Percentiles rank a stretch among this genome's conserved stretches.
phyloP scores from a whole-genome alignment of 2,797 vertebrate genomes.

The Siniperca undulata region DNA sequence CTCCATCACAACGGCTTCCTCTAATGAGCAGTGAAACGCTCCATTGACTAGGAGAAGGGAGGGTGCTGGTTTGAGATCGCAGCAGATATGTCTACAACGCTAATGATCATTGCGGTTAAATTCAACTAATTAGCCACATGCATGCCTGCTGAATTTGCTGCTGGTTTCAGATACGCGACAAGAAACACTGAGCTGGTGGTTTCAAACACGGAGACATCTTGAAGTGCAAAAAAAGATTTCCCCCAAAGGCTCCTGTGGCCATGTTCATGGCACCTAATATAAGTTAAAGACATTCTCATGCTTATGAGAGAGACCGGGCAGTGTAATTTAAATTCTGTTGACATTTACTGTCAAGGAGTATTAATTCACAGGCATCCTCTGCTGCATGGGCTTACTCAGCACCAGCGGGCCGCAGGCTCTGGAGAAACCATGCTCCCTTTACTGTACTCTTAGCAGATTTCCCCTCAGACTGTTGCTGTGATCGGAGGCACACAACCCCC shows the following conservation, averaged over 20 bases:
- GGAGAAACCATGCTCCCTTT: slow-evolving; percentile 79
- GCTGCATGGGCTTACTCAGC: slow-evolving; percentile 87
- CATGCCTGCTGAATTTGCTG: slow-evolving; percentile 75
- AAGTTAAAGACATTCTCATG: slow-evolving; percentile 86
- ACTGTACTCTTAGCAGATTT: slow-evolving; percentile 79
- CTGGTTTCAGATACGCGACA: slow-evolving; percentile 71
- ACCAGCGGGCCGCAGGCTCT: slow-evolving; percentile 80
- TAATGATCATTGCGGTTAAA: slow-evolving; percentile 85
- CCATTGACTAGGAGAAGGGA: slow-evolving; percentile 74
- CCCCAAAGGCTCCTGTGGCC: slow-evolving; percentile 73
- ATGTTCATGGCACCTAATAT: slow-evolving; percentile 83
- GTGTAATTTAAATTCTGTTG: slow-evolving; percentile 90
- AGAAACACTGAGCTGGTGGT: slow-evolving; percentile 83
- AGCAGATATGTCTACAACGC: slow-evolving; percentile 85
- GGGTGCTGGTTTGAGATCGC: slow-evolving; percentile 74
- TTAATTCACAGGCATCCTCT: slow-evolving; percentile 84
- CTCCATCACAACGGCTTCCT: slow-evolving; percentile 67
- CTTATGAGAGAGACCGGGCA: slow-evolving; percentile 82
- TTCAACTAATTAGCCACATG: slow-evolving; percentile 85
- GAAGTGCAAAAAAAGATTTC: slow-evolving; percentile 78
- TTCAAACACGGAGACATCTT: slow-evolving; percentile 74
- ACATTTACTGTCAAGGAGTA: slow-evolving; percentile 90
- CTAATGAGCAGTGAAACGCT: slow-evolving; percentile 80
- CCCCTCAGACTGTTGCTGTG: slow-evolving; percentile 69
- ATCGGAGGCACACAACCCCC: slow-evolving; percentile 71